phyloP scores from a whole-genome alignment of 2,888 invertebrate species.

The Diabrotica balteata region DNA sequence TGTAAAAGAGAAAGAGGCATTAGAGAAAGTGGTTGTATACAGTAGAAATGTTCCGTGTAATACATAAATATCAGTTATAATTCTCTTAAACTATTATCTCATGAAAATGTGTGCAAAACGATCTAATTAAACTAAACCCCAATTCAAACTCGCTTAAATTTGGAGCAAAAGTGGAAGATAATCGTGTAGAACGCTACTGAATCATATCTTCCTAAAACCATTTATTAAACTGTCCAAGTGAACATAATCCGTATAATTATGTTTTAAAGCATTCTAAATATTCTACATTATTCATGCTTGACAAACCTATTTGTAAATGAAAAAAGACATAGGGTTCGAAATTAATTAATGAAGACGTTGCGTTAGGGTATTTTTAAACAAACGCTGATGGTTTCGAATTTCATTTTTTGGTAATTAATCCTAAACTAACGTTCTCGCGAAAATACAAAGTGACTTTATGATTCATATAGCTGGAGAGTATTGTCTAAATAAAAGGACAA shows the following conservation, averaged over 20 bases:
- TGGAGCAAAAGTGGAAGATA: conserved; percentile 7
- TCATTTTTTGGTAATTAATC: conserved; percentile 4
- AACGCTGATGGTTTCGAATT: conserved; percentile 3
- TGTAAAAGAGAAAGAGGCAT: no score
- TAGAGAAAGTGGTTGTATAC: no score
- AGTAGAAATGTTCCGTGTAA: no score
- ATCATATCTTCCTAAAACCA: conserved; percentile 25
- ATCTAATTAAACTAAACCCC: conserved; percentile 7
- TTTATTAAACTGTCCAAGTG: conserved; percentile 19
- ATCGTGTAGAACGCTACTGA: conserved; percentile 19
- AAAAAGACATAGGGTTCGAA: conserved; percentile 19
- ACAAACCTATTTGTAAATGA: conserved; percentile 44
- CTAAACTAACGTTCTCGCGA: conserved; percentile 1
- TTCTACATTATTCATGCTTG: conserved; percentile 36
- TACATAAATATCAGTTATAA: no score
- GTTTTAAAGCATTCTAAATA: conserved; percentile 35
- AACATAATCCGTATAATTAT: conserved; percentile 34
- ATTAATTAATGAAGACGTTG: conserved; percentile 23
- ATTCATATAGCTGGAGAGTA: no score
- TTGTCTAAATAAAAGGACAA: no score
- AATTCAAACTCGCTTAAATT: conserved; percentile 9
- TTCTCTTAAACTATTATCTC: no score
- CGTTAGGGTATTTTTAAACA: conserved; percentile 15
- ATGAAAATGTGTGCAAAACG: no score
- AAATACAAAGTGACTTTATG: not conserved